These are phyloP conservation scores for Saxicola maurus DNA, from an alignment of 2,797 vertebrate species.

Conservation along the genomic window DNA sequence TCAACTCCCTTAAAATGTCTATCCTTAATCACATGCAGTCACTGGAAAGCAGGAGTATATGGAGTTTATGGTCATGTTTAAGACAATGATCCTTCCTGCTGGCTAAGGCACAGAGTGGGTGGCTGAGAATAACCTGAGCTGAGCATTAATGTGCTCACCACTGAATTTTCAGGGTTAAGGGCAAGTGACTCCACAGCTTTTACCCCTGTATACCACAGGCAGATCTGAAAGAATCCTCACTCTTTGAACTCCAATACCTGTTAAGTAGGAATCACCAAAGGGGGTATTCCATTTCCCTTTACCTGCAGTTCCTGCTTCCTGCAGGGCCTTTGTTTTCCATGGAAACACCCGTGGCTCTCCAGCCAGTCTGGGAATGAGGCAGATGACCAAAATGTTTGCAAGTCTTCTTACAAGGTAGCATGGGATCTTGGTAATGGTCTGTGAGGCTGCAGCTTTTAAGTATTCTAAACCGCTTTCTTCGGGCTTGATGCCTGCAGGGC, in stretches of 20 bases:
- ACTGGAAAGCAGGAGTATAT: neutral
- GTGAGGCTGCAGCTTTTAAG: neutral
- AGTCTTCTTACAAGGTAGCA: constrained; percentile 64
- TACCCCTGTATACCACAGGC: neutral
- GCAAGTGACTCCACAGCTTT: neutral
- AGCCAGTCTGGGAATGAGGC: neutral
- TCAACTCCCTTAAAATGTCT: neutral
- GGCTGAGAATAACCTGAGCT: neutral
- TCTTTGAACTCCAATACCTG: neutral
- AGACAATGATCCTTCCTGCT: neutral
- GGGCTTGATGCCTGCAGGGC: constrained; percentile 57
- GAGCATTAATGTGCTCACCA: neutral
- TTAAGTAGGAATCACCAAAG: neutral
- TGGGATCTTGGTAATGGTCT: constrained; percentile 66
- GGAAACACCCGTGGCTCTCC: fast-evolving
- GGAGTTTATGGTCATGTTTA: neutral
- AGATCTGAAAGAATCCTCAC: neutral
- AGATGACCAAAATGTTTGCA: constrained; percentile 15
- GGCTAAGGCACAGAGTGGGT: neutral
- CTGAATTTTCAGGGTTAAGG: neutral
- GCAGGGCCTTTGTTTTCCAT: neutral
- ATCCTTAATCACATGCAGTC: neutral
- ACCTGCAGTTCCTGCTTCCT: neutral
- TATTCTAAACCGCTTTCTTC: constrained; percentile 24
- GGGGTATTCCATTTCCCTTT: neutral